Percentiles rank a stretch among this genome's conserved stretches.
Evolutionary conservation across 1,140 invertebrate genomes (phyloP).

Genomic region (Procambarus virginalis): DNA sequence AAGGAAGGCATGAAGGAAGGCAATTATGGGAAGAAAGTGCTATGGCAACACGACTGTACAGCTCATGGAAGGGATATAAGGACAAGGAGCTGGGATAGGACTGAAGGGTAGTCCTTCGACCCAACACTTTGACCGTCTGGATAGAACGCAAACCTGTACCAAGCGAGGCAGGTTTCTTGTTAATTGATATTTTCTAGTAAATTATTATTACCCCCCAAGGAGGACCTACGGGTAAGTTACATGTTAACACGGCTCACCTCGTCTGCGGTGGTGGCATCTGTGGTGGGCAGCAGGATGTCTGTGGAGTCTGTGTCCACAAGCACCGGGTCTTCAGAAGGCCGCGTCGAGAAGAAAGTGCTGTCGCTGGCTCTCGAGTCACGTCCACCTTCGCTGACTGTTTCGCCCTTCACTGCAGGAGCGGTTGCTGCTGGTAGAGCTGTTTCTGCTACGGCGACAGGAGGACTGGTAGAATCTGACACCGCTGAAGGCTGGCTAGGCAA

Average conservation of each 20-base stretch:
- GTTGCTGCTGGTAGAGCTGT: not conserved
- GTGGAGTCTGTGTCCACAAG: conserved; percentile 62
- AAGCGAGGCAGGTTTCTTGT: too few relatives aligned
- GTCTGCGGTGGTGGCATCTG: conserved; percentile 57
- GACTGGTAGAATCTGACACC: not conserved
- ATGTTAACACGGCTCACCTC: conserved; percentile 27
- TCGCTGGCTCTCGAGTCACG: conserved; percentile 37
- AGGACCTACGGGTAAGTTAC: too few relatives aligned
- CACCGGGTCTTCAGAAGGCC: conserved; percentile 49
- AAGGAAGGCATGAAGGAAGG: too few relatives aligned
- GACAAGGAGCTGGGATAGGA: too few relatives aligned
- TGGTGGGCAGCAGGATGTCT: conserved; percentile 57
- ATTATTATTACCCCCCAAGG: too few relatives aligned
- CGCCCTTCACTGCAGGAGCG: not conserved
- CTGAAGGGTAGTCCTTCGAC: too few relatives aligned
- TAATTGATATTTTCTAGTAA: too few relatives aligned
- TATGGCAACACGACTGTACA: too few relatives aligned
- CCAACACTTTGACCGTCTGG: too few relatives aligned
- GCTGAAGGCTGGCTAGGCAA: not conserved
- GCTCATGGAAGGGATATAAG: too few relatives aligned
- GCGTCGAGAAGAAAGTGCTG: conserved; percentile 57
- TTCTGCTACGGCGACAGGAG: not conserved
- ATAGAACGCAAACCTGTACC: too few relatives aligned
- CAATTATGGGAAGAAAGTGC: too few relatives aligned
- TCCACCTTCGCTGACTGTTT: not conserved